Evolutionary conservation across 37 sponge, comb jelly and placozoan species (phyloP).

Genomic region (Geodia barretti): DNA sequence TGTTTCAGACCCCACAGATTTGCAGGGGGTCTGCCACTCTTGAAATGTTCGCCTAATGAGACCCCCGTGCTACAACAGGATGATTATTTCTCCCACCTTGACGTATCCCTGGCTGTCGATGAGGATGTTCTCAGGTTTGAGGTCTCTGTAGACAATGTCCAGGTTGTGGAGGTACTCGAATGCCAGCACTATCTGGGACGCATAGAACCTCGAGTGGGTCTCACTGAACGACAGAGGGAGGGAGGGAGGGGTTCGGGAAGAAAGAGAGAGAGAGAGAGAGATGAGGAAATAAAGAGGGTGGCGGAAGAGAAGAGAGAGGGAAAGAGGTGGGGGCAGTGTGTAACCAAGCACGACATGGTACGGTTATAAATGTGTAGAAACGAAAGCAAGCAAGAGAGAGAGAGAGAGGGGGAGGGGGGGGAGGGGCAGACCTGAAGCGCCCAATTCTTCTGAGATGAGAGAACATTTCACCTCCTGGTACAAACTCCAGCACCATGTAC

Average conservation of each 20-base stretch:
- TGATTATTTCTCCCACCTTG: too few relatives aligned
- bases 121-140: conserved; percentile 98
- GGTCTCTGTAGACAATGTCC: conserved; percentile 98
- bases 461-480: conserved; percentile 97
- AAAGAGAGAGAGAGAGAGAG: neutral
- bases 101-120: conserved; percentile 94
- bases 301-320: neutral
- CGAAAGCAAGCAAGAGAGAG: neutral
- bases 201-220: conserved; percentile 94
- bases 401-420: neutral
- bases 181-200: conserved; percentile 95
- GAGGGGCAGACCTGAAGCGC: conserved; percentile 76
- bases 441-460: conserved; percentile 92
- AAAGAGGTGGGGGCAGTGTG: neutral
- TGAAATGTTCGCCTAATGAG: too few relatives aligned
- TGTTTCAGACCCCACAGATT: too few relatives aligned
- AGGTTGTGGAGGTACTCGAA: conserved; percentile 98
- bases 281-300: neutral
- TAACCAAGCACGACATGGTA: too few relatives aligned
- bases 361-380: conserved; percentile 55
- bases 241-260: neutral
- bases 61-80: too few relatives aligned
- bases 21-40: too few relatives aligned
- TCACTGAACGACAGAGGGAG: conserved; percentile 1
- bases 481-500: conserved; percentile 99